Conservation (phyloP, 1,140 invertebrate species). For the Zaprionus inermis region DNA sequence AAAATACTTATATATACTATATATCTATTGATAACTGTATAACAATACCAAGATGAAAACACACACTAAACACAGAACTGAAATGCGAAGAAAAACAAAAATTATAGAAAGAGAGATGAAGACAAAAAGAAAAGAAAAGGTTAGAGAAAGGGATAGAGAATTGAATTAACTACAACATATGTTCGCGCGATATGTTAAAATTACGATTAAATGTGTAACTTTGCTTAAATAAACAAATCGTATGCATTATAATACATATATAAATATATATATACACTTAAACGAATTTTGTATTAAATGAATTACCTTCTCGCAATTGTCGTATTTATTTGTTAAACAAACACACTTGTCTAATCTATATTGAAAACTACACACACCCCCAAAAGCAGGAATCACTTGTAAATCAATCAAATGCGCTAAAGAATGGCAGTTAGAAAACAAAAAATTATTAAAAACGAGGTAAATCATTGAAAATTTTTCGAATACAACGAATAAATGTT, state of each 20-base stretch:
- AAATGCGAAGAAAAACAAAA: conserved; percentile 32
- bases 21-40: conserved; percentile 46
- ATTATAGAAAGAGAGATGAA: conserved; percentile 24
- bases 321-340: conserved; percentile 14
- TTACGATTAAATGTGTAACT: conserved; percentile 58
- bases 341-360: conserved; percentile 1
- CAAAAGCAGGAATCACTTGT: conserved; percentile 10
- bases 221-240: conserved; percentile 64
- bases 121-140: neutral
- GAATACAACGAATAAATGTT: conserved; percentile 81
- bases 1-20: conserved; percentile 53
- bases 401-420: conserved; percentile 18
- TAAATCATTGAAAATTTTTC: conserved; percentile 72
- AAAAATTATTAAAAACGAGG: conserved; percentile 23
- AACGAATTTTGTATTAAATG: conserved; percentile 37
- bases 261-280: conserved; percentile 13
- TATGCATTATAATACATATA: conserved; percentile 62
- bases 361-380: neutral
- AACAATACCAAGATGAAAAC: conserved; percentile 42
- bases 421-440: conserved; percentile 12
- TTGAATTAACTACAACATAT: conserved; percentile 45
- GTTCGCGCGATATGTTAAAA: conserved; percentile 59
- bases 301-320: conserved; percentile 21
- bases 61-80: conserved; percentile 69
- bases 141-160: conserved; percentile 31